Percentiles rank a stretch among this genome's conserved stretches.
Conservation (phyloP, 2,888 invertebrate genomes). For the Therioaphis trifolii region DNA sequence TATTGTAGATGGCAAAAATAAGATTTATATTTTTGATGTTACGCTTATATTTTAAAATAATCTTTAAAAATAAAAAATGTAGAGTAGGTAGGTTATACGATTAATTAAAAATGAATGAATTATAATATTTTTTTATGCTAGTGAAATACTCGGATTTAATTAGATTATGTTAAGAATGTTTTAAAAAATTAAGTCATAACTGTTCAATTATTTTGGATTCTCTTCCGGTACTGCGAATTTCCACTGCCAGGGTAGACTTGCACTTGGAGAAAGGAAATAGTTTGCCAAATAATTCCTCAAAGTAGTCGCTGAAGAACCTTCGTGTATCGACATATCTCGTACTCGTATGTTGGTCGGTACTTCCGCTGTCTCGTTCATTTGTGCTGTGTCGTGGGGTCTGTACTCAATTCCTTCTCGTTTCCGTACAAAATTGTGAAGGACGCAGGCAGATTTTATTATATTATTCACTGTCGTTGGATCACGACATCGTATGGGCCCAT, state of each 20-base stretch:
- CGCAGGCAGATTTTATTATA: slow-evolving; percentile 65
- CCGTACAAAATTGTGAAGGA: slow-evolving; percentile 64
- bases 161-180: background rate
- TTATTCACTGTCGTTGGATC: slow-evolving; percentile 49
- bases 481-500: slow-evolving; percentile 64
- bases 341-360: slow-evolving; percentile 21
- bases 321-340: slow-evolving; percentile 36
- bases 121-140: too few species aligned
- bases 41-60: too few species aligned
- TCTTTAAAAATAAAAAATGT: too few species aligned
- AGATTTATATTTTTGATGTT: too few species aligned
- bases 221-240: slow-evolving; percentile 49
- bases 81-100: too few species aligned
- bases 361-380: background rate
- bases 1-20: too few species aligned
- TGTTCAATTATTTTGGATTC: too few species aligned
- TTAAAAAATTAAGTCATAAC: slow-evolving; percentile 6
- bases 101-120: too few species aligned
- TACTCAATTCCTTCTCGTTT: slow-evolving; percentile 64
- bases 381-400: slow-evolving; percentile 42
- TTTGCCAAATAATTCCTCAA: slow-evolving; percentile 64
- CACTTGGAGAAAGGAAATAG: slow-evolving; percentile 63
- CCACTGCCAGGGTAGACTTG: slow-evolving; percentile 64
- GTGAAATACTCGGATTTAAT: background rate
- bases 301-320: slow-evolving; percentile 53